Percentiles rank a stretch among this genome's conserved stretches.
Evolutionary conservation across 2,797 vertebrate genomes (phyloP).

Genomic region (Hippoglossus hippoglossus): DNA sequence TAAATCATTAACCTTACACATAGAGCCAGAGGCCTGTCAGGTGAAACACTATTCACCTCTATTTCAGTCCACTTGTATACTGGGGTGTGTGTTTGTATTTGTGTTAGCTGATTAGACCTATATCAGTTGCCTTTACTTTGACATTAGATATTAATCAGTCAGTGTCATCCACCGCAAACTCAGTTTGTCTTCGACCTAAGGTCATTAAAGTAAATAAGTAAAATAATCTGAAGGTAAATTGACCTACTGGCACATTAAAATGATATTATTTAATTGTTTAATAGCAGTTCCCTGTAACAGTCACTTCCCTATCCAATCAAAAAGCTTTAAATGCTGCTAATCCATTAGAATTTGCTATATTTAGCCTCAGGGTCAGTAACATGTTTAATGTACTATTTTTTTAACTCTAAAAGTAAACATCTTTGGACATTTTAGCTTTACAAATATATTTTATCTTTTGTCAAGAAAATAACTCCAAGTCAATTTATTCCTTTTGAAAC

Average conservation of each 20-base stretch:
- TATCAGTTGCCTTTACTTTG: constrained; percentile 29
- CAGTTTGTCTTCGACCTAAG: constrained; percentile 17
- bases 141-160: constrained; percentile 31
- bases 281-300: neutral
- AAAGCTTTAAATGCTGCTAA: neutral
- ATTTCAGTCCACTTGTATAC: constrained; percentile 33
- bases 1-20: constrained; percentile 58
- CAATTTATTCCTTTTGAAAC: no score
- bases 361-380: neutral
- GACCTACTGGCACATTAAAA: neutral
- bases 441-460: no score
- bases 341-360: neutral
- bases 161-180: constrained; percentile 6
- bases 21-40: constrained; percentile 27
- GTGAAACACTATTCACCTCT: constrained; percentile 43
- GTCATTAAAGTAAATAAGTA: constrained; percentile 4
- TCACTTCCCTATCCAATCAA: neutral
- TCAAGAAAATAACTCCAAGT: no score
- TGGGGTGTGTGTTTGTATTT: constrained; percentile 2
- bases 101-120: constrained; percentile 11
- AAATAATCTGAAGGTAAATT: neutral
- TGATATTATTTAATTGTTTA: neutral
- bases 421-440: no score
- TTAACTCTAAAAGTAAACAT: no score
- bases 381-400: neutral